A percentile compares a stretch with the other conserved stretches of the same genome.
Evolutionary conservation across 2,888 invertebrate species (phyloP).

Genomic region (Ptychoptera albimana): DNA sequence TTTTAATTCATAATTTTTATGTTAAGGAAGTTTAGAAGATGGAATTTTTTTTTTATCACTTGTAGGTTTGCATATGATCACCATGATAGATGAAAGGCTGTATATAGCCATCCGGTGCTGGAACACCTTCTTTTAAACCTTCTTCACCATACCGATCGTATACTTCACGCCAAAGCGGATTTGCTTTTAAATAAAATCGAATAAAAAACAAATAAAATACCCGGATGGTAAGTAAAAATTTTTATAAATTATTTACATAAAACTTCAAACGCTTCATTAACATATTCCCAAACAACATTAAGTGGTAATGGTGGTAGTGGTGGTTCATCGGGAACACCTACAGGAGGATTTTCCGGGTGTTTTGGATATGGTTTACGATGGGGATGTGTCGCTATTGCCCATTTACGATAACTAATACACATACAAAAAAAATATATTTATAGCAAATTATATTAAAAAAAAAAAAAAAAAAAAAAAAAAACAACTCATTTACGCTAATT

Average conservation of each 20-base stretch:
- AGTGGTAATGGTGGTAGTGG: slow-evolving; percentile 18
- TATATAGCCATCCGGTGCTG: slow-evolving; percentile 49
- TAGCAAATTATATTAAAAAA: neutral
- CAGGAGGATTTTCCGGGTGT: slow-evolving; percentile 37
- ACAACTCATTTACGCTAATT: slow-evolving; percentile 39
- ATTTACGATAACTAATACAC: slow-evolving; percentile 30
- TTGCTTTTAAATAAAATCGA: slow-evolving; percentile 18
- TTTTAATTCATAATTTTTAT: neutral
- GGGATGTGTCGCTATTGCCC: slow-evolving; percentile 35
- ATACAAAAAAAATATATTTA: neutral
- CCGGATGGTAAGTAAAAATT: neutral
- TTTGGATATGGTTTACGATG: slow-evolving; percentile 27
- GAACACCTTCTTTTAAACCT: slow-evolving; percentile 66
- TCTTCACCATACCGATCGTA: slow-evolving; percentile 85
- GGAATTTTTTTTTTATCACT: slow-evolving; percentile 25
- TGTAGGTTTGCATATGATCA: slow-evolving; percentile 55
- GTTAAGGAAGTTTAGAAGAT: neutral
- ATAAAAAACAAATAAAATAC: slow-evolving; percentile 6
- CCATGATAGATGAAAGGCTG: slow-evolving; percentile 69
- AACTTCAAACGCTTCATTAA: slow-evolving; percentile 69
- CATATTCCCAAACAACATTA: slow-evolving; percentile 22
- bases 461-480: neutral
- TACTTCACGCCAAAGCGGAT: slow-evolving; percentile 51
- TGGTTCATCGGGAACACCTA: slow-evolving; percentile 13
- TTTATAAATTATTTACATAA: slow-evolving; percentile 27